Evolutionary conservation across 2,888 invertebrate genomes (phyloP).

Genomic region (Mimumesa dahlbomi): DNA sequence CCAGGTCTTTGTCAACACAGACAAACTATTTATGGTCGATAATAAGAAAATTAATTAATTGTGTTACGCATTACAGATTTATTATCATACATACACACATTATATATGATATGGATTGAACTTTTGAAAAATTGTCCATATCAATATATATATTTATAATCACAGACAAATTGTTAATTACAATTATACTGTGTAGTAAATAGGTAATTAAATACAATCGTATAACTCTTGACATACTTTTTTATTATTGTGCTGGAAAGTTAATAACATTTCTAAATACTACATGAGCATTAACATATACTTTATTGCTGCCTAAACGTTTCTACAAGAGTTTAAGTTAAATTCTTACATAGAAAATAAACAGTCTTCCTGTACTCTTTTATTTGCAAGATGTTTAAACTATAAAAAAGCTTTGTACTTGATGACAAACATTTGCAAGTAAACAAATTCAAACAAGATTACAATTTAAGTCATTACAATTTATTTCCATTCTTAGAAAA

Average conservation of each 20-base stretch:
- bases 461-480: no score
- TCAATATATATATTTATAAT: not conserved
- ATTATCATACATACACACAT: no score
- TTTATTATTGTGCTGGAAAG: constrained; percentile 51
- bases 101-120: no score
- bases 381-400: constrained; percentile 3
- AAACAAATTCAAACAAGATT: constrained; percentile 5
- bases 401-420: constrained; percentile 35
- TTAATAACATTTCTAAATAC: constrained; percentile 48
- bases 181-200: no score
- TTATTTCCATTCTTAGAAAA: not conserved
- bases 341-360: constrained; percentile 22
- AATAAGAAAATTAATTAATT: no score
- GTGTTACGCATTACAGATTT: no score
- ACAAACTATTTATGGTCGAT: no score
- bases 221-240: not conserved
- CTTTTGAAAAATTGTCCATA: no score
- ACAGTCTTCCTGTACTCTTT: constrained; percentile 18
- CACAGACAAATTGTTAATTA: not conserved
- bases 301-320: constrained; percentile 16
- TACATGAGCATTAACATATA: constrained; percentile 21
- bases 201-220: not conserved
- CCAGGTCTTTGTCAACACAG: no score
- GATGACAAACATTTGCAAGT: constrained; percentile 10
- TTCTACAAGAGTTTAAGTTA: constrained; percentile 16